Base-by-base conservation (phyloP, 2,113 vertebrate genomes). In the Indicator maculatus region DNA sequence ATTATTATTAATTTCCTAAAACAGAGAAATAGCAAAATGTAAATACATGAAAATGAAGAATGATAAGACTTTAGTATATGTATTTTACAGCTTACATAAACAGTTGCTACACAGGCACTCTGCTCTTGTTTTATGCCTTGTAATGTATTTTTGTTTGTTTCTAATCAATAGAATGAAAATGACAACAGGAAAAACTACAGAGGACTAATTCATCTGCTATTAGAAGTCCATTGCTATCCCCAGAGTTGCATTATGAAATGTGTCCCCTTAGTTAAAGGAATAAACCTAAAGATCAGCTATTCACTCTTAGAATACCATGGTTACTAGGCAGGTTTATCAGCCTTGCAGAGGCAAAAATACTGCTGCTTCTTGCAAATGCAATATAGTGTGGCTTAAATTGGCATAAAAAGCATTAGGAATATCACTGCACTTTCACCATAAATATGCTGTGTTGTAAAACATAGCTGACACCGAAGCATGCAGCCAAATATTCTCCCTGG, bases 1-100 rank as follows among this genome's bases (percentile, higher is more conserved):
- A 47, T n/a, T 50, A 20, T 52, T 61, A 33, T 50, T 36, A 19
- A 11, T 38, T 39, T 65, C 1, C 21, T 75, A 17, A 21, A 83
- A 50, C 2, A 55, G 30, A 64, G 38, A 86, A 95, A 86, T 19
- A 38, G 8, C 8, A 41, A 39, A 65, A 93, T 88, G 36, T 74
- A 83, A 96, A 71, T 66, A 63, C 6, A 18, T 88, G 79, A 83
- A 89, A 89, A 91, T 55, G 15, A 93, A 74, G 38, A 86, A 91
- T 24, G 28, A 9, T 83, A 86, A 67, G 61, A n/a, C 16, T 50
- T 70, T 28, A 28, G 14, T 20, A 53, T 73, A 93, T 91, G 86
- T 83, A 74, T 81, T 90, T 86, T 38, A 71, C 31, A 61, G 66
- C 14, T 84, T 90, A 45, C 14, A 28, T 26, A 66, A 66, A 45